Percentiles rank a stretch among this genome's conserved stretches.
Evolutionary conservation across 1,140 invertebrate genomes (phyloP).

Genomic region (Globodera rostochiensis): DNA sequence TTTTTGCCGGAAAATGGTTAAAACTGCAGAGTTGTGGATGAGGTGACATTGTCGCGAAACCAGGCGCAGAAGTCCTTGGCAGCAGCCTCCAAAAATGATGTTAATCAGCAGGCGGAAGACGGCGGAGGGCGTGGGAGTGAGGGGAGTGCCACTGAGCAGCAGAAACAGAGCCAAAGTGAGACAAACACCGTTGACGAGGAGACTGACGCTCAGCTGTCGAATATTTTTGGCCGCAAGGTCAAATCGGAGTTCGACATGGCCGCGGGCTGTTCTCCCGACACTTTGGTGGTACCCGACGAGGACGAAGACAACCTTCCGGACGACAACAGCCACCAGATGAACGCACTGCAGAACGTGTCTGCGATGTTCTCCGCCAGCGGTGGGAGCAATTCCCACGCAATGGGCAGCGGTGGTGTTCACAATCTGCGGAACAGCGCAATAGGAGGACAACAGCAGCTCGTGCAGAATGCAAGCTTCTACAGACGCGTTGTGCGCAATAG

Average conservation of each 20-base stretch:
- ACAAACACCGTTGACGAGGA: conserved; percentile 29
- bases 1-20: not conserved
- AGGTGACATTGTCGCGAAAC: not conserved
- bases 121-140: not conserved
- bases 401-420: not conserved
- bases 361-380: conserved; percentile 36
- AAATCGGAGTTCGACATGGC: conserved; percentile 42
- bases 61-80: not conserved
- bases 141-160: not conserved
- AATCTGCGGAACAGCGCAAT: not conserved
- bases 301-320: conserved; percentile 22
- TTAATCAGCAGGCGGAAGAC: not conserved
- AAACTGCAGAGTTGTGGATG: not conserved
- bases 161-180: not conserved
- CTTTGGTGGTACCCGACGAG: not conserved
- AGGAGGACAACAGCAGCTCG: not conserved
- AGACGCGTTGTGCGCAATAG: conserved; percentile 26
- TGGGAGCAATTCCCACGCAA: not conserved
- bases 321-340: conserved; percentile 27
- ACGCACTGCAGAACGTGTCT: conserved; percentile 37
- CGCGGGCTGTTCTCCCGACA: not conserved
- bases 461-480: not conserved
- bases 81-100: not conserved
- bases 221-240: conserved; percentile 40
- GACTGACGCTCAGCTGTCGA: conserved; percentile 43